Percentiles rank a stretch among this genome's conserved stretches.
Evolutionary conservation across 2,888 invertebrate species (phyloP).

Genomic region (Eupithecia pulchellata): DNA sequence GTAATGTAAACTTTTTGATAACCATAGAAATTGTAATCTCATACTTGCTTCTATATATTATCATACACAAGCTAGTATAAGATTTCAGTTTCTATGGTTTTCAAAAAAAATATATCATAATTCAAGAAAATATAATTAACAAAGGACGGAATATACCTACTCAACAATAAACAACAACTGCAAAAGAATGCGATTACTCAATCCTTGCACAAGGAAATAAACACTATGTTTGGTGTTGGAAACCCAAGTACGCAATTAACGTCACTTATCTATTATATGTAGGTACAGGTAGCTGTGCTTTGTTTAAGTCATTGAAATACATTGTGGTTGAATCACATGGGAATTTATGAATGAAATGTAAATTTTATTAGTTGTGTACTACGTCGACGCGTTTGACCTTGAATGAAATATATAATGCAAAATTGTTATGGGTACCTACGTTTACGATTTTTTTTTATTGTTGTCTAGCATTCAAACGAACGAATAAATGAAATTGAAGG

Average conservation of each 20-base stretch:
- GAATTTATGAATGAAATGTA: constrained; percentile 10
- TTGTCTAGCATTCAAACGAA: too few species aligned
- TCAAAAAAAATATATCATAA: too few species aligned
- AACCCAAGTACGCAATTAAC: background rate
- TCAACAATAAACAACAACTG: background rate
- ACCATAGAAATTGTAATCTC: too few species aligned
- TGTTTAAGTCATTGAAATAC: background rate
- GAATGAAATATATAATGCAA: too few species aligned
- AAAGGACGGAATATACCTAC: background rate
- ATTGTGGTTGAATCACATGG: background rate
- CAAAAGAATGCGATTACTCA: constrained; percentile 2
- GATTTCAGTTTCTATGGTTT: too few species aligned
- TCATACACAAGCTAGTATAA: too few species aligned
- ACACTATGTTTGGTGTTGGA: constrained; percentile 3
- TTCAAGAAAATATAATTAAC: background rate
- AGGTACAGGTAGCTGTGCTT: background rate
- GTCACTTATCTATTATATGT: background rate
- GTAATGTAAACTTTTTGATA: too few species aligned
- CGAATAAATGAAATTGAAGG: too few species aligned
- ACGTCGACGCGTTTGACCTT: too few species aligned
- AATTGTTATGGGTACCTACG: too few species aligned
- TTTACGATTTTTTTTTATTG: too few species aligned
- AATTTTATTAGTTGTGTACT: background rate
- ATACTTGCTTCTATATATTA: too few species aligned
- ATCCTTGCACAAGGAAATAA: background rate